These are phyloP conservation scores for Phrynosoma platyrhinos DNA, from an alignment of 2,113 vertebrate species.

Conservation along the genomic window DNA sequence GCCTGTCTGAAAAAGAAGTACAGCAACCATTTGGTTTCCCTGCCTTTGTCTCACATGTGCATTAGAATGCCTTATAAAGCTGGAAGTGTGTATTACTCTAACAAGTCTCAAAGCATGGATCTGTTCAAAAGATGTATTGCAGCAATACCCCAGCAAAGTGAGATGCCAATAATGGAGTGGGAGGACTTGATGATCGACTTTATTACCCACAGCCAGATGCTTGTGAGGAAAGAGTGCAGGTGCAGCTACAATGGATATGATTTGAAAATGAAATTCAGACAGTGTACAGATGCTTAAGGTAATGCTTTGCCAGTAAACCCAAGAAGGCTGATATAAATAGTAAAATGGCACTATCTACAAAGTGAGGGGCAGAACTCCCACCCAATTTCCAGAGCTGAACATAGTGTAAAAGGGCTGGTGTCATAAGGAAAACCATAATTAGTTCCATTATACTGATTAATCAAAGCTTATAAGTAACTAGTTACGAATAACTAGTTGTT, in stretches of 20 bases:
- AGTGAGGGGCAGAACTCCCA: not conserved
- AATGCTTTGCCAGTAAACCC: slow-evolving; percentile 32
- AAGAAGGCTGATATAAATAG: slow-evolving; percentile 33
- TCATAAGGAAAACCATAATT: fast-evolving
- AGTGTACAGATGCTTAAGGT: not conserved
- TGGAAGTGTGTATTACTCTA: slow-evolving; percentile 15
- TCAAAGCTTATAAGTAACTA: slow-evolving; percentile 1
- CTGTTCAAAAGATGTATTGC: slow-evolving; percentile 29
- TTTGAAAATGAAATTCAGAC: slow-evolving; percentile 14
- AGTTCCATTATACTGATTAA: not conserved
- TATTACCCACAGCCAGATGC: not conserved
- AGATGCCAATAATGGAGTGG: slow-evolving; percentile 25
- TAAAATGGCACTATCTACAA: not conserved
- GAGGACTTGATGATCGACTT: not conserved
- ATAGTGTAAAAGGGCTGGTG: not conserved
- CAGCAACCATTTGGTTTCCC: slow-evolving; percentile 4
- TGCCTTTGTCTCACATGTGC: slow-evolving; percentile 3
- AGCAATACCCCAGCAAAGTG: slow-evolving; percentile 29
- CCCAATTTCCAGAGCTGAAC: not conserved
- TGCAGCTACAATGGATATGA: not conserved
- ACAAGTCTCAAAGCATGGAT: slow-evolving; percentile 37
- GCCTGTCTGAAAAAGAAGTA: not conserved
- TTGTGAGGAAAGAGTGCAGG: slow-evolving; percentile 43
- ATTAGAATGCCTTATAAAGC: not conserved
- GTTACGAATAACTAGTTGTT: not conserved